phyloP scores from a whole-genome alignment of 1,140 invertebrate species.

The Pteromalus puparum region DNA sequence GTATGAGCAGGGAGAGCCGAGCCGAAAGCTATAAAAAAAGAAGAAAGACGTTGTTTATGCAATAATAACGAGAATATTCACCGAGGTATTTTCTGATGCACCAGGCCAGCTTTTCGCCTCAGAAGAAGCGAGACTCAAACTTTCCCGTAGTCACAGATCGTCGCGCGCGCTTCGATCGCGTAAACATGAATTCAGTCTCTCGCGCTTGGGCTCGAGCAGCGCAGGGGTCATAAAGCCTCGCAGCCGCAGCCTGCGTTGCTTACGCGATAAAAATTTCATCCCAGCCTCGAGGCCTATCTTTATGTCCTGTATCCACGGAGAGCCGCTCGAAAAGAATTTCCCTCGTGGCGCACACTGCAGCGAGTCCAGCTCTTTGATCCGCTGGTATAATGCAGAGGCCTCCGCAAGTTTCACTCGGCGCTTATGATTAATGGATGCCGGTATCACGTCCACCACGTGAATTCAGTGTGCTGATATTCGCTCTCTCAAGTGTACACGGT shows the following conservation, averaged over 20 bases:
- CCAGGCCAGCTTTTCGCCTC: too few relatives aligned
- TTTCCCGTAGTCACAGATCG: not conserved
- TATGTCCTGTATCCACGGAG: not conserved
- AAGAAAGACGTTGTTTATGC: too few relatives aligned
- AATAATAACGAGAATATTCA: too few relatives aligned
- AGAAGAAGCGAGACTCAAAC: not conserved
- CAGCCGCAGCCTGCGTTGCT: too few relatives aligned
- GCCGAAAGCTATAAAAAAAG: too few relatives aligned
- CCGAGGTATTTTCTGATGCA: too few relatives aligned
- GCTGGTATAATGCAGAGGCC: not conserved
- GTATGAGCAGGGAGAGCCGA: too few relatives aligned
- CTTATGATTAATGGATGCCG: conserved; percentile 21
- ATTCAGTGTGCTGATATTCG: not conserved
- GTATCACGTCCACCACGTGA: not conserved
- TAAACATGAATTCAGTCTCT: conserved; percentile 20
- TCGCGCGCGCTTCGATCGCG: not conserved
- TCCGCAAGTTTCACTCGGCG: not conserved
- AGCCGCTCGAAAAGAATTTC: not conserved
- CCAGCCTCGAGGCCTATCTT: not conserved
- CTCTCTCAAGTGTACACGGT: not conserved
- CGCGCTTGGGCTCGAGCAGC: too few relatives aligned
- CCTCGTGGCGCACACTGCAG: not conserved
- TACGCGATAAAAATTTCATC: conserved; percentile 24
- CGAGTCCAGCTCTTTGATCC: not conserved
- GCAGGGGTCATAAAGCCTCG: not conserved